Evolutionary conservation across 2,888 invertebrate species (phyloP).

Genomic region (Eurois occulta): DNA sequence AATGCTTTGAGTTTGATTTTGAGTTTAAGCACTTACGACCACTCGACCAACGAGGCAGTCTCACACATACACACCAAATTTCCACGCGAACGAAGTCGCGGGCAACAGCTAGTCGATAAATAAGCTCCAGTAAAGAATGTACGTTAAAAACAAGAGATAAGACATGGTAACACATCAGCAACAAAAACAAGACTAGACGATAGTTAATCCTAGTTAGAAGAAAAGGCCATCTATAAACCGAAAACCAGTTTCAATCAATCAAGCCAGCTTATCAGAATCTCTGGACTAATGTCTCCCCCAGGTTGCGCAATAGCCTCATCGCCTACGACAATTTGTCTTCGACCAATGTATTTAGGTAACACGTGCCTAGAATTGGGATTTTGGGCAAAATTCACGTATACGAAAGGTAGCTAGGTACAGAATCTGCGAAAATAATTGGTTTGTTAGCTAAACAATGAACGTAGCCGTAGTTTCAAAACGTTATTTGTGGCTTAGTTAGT

Average conservation of each 20-base stretch:
- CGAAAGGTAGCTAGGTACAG: neutral
- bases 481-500: neutral
- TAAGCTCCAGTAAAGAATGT: neutral
- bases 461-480: neutral
- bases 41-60: too few species aligned
- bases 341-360: neutral
- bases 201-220: constrained; percentile 2
- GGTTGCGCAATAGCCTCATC: neutral
- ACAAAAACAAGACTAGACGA: constrained; percentile 3
- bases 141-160: neutral
- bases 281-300: neutral
- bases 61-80: too few species aligned
- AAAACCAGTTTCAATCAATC: constrained; percentile 13
- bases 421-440: neutral
- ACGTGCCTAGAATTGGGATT: neutral
- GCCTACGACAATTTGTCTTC: neutral
- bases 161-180: neutral
- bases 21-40: too few species aligned
- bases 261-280: neutral
- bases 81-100: too few species aligned
- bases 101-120: too few species aligned
- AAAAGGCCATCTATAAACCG: neutral
- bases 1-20: too few species aligned
- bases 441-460: neutral
- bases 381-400: neutral